Evolutionary conservation across 2,797 vertebrate species (phyloP).

Genomic region (Sylvia borin): DNA sequence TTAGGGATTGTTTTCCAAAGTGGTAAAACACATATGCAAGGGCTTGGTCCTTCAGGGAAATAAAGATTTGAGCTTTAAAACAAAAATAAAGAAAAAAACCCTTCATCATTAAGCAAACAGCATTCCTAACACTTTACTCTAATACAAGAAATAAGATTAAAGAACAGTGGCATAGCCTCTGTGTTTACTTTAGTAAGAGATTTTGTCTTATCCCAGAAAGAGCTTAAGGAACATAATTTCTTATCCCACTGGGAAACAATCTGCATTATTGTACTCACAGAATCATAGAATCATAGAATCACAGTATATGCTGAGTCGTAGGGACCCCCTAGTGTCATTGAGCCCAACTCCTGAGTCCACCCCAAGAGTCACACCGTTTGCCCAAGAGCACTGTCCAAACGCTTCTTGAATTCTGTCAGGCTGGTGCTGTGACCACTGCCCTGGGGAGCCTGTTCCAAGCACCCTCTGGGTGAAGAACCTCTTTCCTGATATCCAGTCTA

Average conservation of each 20-base stretch:
- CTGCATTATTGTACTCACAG: accelerated
- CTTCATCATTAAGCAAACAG: not conserved
- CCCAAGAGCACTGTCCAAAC: not conserved
- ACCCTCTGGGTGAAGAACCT: not conserved
- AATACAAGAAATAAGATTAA: not conserved
- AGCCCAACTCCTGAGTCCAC: not conserved
- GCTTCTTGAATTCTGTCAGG: not conserved
- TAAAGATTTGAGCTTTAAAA: not conserved
- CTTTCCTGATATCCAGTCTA: not conserved
- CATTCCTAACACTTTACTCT: not conserved
- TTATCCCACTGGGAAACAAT: not conserved
- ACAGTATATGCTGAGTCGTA: not conserved
- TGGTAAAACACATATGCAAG: not conserved
- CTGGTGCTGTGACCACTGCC: not conserved
- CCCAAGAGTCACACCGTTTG: not conserved
- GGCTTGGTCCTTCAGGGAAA: not conserved
- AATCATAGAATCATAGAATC: not conserved
- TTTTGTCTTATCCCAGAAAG: not conserved
- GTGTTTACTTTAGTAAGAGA: not conserved
- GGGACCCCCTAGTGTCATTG: accelerated
- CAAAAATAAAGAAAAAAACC: not conserved
- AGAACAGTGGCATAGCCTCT: not conserved
- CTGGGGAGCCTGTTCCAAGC: not conserved
- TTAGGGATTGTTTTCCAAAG: accelerated
- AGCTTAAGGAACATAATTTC: not conserved